Evolutionary conservation across 1,140 invertebrate species (phyloP).

Genomic region (Conus ventricosus): DNA sequence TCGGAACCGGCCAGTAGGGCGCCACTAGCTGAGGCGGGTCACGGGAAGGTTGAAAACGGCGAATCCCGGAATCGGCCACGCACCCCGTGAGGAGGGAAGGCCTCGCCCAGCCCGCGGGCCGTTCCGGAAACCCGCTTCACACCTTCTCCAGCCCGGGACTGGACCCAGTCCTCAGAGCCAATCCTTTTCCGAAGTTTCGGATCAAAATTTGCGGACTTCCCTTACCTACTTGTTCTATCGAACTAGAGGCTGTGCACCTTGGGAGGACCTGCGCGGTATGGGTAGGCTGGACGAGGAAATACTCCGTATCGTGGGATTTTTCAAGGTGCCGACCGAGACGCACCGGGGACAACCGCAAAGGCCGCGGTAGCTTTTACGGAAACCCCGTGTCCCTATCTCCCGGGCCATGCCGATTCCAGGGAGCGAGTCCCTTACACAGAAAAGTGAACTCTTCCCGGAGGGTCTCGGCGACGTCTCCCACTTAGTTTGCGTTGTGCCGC

Average conservation of each 20-base stretch:
- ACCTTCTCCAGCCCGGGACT: slow-evolving; percentile 79
- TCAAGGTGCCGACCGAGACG: slow-evolving; percentile 82
- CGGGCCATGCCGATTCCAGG: slow-evolving; percentile 81
- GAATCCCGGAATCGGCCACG: too few species aligned
- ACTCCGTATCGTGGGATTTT: slow-evolving; percentile 80
- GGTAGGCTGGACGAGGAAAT: slow-evolving; percentile 75
- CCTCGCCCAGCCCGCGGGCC: slow-evolving; percentile 55
- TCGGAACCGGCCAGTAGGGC: too few species aligned
- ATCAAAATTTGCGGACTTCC: slow-evolving; percentile 82
- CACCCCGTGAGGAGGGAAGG: too few species aligned
- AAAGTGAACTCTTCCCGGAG: slow-evolving; percentile 89
- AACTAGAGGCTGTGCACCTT: slow-evolving; percentile 91
- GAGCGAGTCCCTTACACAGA: slow-evolving; percentile 79
- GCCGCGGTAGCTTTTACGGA: slow-evolving; percentile 72
- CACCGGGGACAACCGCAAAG: slow-evolving; percentile 74
- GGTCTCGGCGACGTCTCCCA: slow-evolving; percentile 83
- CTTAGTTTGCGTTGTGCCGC: slow-evolving; percentile 79
- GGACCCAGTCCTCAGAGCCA: slow-evolving; percentile 82
- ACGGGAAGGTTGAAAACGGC: too few species aligned
- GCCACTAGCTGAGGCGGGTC: too few species aligned
- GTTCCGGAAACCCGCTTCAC: slow-evolving; percentile 53
- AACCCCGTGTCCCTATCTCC: slow-evolving; percentile 72
- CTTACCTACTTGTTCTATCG: slow-evolving; percentile 92
- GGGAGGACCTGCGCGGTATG: slow-evolving; percentile 90
- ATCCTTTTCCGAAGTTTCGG: slow-evolving; percentile 78